Base-by-base conservation (phyloP, 2,113 vertebrate species). In the Pholis gunnellus region DNA sequence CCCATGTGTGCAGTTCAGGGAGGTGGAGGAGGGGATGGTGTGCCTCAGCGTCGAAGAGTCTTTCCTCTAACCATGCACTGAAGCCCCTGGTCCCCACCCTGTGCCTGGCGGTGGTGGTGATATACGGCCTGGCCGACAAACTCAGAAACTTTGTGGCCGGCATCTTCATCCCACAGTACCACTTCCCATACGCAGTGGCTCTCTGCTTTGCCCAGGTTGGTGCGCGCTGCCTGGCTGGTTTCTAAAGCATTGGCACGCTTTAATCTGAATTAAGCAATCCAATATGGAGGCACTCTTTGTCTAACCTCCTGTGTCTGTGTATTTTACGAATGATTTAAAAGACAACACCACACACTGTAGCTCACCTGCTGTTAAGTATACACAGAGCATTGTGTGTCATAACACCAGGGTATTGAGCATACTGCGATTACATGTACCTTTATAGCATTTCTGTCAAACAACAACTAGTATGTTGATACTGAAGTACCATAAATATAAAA, bases 111-210 rank as follows among this genome's bases (percentile, higher is more conserved):
- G 67, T 83, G 0, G 18, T 91, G 42, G 59, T 93, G 17, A 9
- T 91, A 15, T 95, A 95, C 8, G 65, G 86, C n/a, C 84, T 93
- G 40, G 90, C 83, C 6, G 93, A 94, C 78, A 88, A 73, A 31
- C 94, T 95, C 20, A 77, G 87, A 31, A 88, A 87, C 81, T 95
- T 96, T 85, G 91, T 96, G 48, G 83, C 79, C 0, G 44, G 81
- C 29, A 67, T 96, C 84, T 95, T 96, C 81, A 89, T 96, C 76
- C 91, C 94, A 8, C 95, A 96, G 91, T 96, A 96, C 76, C 94
- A 91, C 85, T 96, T 92, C 82, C 92, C 92, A 0, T 95, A 92
- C 36, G 83, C 81, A 13, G 92, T 92, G 34, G 92, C 93, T 27
- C 88, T 96, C 64, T 92, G 90, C 72, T 94, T 96, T 13, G 87